phyloP scores from a whole-genome alignment of 2,888 invertebrate species.

The Ormyrus pomaceus region DNA sequence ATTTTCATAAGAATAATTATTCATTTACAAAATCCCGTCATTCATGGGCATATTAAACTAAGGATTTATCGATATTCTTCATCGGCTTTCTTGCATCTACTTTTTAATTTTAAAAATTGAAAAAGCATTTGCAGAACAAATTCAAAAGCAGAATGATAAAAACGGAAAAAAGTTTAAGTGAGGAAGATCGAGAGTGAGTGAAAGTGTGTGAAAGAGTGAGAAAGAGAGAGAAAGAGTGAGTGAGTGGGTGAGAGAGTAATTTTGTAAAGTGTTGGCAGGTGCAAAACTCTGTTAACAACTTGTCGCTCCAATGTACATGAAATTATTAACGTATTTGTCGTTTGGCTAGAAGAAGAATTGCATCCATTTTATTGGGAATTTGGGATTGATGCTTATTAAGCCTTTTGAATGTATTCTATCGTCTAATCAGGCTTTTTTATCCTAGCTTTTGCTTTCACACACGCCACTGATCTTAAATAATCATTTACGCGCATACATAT shows the following conservation, averaged over 20 bases:
- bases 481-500: no score
- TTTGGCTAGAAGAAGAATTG: slow-evolving; percentile 29
- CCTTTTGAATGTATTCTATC: slow-evolving; percentile 59
- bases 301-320: background rate
- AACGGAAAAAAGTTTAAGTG: no score
- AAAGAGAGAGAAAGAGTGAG: background rate
- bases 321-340: slow-evolving; percentile 45
- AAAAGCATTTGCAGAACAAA: no score
- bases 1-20: background rate
- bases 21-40: background rate
- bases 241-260: background rate
- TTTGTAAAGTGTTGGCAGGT: slow-evolving; percentile 18
- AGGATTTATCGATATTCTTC: background rate
- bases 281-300: slow-evolving; percentile 14
- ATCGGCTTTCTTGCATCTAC: background rate
- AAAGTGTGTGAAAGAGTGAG: no score
- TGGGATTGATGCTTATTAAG: slow-evolving; percentile 58
- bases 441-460: slow-evolving; percentile 60
- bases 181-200: no score
- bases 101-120: background rate
- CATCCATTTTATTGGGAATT: slow-evolving; percentile 56
- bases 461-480: slow-evolving; percentile 52
- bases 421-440: slow-evolving; percentile 59
- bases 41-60: background rate
- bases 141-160: no score